Percentiles rank a stretch among this genome's conserved stretches.
Evolutionary conservation across 2,888 invertebrate genomes (phyloP).

Genomic region (Lottia scabra): DNA sequence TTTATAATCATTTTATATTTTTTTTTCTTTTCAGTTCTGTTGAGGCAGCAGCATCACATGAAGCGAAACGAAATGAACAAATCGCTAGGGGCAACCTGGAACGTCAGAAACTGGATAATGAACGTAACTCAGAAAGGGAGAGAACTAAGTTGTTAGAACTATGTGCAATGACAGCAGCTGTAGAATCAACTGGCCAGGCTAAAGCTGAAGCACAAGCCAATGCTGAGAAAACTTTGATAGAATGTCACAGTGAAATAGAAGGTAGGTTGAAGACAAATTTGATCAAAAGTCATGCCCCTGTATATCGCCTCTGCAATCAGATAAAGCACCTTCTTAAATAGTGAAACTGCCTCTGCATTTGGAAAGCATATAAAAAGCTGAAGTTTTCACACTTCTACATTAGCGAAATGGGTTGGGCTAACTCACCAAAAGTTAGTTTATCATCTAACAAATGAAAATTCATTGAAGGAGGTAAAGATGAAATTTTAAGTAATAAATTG

Average conservation of each 20-base stretch:
- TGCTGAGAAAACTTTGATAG: constrained; percentile 57
- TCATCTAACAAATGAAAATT: no score
- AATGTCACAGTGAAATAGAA: constrained; percentile 62
- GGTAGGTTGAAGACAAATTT: constrained; percentile 35
- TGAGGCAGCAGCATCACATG: constrained; percentile 60
- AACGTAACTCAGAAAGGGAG: constrained; percentile 59
- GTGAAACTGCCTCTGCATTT: no score
- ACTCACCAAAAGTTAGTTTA: no score
- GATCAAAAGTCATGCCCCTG: no score
- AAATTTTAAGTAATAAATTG: no score
- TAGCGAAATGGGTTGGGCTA: no score
- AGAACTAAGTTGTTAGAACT: constrained; percentile 55
- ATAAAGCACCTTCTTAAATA: no score
- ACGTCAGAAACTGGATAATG: constrained; percentile 58
- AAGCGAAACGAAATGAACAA: constrained; percentile 60
- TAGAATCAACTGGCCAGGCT: constrained; percentile 62
- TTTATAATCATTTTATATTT: no score
- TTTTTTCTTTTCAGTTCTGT: constrained; percentile 44
- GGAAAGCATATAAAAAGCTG: no score
- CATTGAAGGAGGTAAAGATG: no score
- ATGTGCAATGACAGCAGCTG: constrained; percentile 53
- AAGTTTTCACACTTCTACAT: no score
- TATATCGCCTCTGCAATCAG: no score
- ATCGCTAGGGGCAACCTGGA: constrained; percentile 60
- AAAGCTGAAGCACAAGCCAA: constrained; percentile 64